Conservation (phyloP, 2,888 invertebrate species). For the Sericinus montela region DNA sequence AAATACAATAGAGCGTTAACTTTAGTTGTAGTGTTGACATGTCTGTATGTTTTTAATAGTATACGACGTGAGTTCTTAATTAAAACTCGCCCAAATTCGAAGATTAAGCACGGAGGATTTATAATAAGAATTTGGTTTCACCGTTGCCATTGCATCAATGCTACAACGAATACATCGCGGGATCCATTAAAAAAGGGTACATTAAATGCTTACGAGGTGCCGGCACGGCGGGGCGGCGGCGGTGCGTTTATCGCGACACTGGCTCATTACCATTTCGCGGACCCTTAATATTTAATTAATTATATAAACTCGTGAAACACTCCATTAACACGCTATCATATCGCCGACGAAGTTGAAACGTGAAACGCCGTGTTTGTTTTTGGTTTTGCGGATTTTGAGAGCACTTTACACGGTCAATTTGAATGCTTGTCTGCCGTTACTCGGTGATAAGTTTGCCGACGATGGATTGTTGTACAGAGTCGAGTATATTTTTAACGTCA, state of each 20-base stretch:
- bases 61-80: neutral
- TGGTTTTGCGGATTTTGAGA: slow-evolving; percentile 18
- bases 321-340: slow-evolving; percentile 49
- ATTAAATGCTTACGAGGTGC: slow-evolving; percentile 15
- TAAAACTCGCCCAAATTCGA: neutral
- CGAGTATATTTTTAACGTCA: too few relatives aligned
- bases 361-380: slow-evolving; percentile 32
- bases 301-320: slow-evolving; percentile 46
- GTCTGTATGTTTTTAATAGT: too few relatives aligned
- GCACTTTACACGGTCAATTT: slow-evolving; percentile 20
- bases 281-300: slow-evolving; percentile 50
- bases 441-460: neutral
- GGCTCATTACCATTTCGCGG: slow-evolving; percentile 40
- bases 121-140: neutral
- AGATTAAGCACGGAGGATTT: neutral
- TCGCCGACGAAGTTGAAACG: slow-evolving; percentile 31
- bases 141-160: neutral
- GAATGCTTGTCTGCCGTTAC: slow-evolving; percentile 21
- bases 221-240: slow-evolving; percentile 5
- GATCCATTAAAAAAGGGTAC: slow-evolving; percentile 14
- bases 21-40: too few relatives aligned
- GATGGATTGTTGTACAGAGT: neutral
- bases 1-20: too few relatives aligned
- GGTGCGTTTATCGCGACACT: slow-evolving; percentile 24
- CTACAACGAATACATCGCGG: slow-evolving; percentile 3